phyloP scores from a whole-genome alignment of 2,888 invertebrate species.

The Drosophila mettleri region DNA sequence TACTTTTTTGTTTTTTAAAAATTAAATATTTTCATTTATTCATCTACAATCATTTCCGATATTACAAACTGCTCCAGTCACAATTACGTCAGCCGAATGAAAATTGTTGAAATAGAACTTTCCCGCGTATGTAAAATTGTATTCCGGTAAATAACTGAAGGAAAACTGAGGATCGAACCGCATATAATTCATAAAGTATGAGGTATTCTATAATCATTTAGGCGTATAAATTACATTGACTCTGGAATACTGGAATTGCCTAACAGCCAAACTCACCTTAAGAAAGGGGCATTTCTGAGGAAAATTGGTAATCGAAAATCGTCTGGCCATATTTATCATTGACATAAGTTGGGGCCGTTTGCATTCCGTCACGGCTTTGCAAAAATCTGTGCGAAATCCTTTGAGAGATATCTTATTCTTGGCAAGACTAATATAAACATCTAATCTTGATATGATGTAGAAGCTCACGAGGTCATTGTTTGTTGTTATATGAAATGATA shows the following conservation, averaged over 20 bases:
- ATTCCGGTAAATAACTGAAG: neutral
- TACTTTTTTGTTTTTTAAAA: neutral
- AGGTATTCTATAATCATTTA: constrained; percentile 1
- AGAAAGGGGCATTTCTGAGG: constrained; percentile 42
- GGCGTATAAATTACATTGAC: no score
- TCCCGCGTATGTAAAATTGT: neutral
- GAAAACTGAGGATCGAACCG: constrained; percentile 4
- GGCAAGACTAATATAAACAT: constrained; percentile 6
- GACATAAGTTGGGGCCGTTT: neutral
- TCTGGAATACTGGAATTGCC: no score
- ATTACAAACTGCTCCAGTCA: neutral
- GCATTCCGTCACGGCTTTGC: neutral
- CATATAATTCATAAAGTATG: neutral
- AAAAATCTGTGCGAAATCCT: constrained; percentile 34
- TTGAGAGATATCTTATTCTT: constrained; percentile 15
- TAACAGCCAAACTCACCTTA: constrained; percentile 21
- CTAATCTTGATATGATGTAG: constrained; percentile 9
- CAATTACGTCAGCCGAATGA: neutral
- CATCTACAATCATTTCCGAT: neutral
- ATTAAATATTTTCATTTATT: no score
- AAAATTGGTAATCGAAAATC: constrained; percentile 31
- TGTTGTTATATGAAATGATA: constrained; percentile 18
- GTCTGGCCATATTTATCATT: constrained; percentile 18
- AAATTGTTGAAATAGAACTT: neutral
- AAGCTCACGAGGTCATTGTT: neutral